Evolutionary conservation across 2,113 vertebrate species (phyloP).

Genomic region (Onychorhynchus coronatus): DNA sequence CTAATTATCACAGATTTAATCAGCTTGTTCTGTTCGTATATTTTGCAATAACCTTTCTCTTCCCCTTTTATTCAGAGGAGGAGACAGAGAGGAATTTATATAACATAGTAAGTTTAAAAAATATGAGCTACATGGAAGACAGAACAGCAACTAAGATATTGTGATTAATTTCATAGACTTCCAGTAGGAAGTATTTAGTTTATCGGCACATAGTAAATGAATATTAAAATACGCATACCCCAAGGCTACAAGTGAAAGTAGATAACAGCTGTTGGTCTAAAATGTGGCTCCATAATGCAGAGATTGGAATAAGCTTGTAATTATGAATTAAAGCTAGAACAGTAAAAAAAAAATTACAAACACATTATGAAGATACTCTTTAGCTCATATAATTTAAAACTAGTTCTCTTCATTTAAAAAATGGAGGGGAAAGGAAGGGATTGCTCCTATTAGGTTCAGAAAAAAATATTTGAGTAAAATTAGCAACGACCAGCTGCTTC

Average conservation of each 20-base stretch:
- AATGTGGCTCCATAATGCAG: constrained; percentile 76
- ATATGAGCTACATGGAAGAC: constrained; percentile 71
- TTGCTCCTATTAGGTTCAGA: background rate
- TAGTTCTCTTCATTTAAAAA: constrained; percentile 39
- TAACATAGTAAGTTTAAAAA: constrained; percentile 48
- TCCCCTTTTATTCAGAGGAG: background rate
- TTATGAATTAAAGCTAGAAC: constrained; percentile 79
- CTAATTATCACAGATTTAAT: constrained; percentile 53
- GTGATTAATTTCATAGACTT: constrained; percentile 81
- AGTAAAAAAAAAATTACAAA: constrained; percentile 55
- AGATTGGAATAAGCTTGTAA: constrained; percentile 79
- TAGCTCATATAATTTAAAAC: constrained; percentile 60
- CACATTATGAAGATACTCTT: constrained; percentile 40
- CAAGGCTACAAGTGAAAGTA: constrained; percentile 73
- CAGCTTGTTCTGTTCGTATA: constrained; percentile 1
- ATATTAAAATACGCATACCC: constrained; percentile 81
- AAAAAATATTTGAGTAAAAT: background rate
- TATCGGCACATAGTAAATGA: constrained; percentile 79
- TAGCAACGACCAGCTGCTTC: background rate
- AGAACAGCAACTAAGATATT: constrained; percentile 79
- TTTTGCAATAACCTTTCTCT: constrained; percentile 56
- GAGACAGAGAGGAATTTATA: constrained; percentile 5
- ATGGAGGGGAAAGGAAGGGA: background rate
- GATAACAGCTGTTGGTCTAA: constrained; percentile 83
- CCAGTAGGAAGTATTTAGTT: constrained; percentile 81